Percentiles rank a stretch among this genome's conserved stretches.
Conservation (phyloP, 2,888 invertebrate species). For the Cepaea hortensis region DNA sequence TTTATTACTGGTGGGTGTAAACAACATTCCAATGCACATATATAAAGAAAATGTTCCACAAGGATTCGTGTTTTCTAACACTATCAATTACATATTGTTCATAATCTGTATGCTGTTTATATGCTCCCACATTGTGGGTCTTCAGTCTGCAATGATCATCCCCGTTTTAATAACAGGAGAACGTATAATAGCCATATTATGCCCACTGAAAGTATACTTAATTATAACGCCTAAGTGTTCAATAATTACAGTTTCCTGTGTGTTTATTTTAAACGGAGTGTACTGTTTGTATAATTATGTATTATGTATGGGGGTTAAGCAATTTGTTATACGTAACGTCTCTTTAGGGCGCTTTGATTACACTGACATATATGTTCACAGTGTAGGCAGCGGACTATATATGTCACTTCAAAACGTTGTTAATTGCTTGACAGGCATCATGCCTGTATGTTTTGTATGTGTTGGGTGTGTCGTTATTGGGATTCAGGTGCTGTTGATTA, state of each 20-base stretch:
- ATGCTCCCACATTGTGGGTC: neutral
- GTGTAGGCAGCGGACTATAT: no score
- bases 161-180: neutral
- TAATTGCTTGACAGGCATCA: no score
- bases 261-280: neutral
- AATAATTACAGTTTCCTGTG: neutral
- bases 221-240: neutral
- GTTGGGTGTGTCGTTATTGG: no score
- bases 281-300: neutral
- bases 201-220: neutral
- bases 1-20: neutral
- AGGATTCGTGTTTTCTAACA: neutral
- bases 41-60: neutral
- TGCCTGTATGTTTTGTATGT: no score
- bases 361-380: no score
- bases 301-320: neutral
- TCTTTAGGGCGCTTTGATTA: neutral
- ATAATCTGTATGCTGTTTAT: neutral
- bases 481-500: no score
- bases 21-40: neutral
- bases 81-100: neutral
- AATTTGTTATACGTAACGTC: neutral
- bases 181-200: neutral
- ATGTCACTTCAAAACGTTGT: no score
- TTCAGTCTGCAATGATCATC: neutral